Evolutionary conservation across 35 echinoderm and acorn worm species (phyloP), one percentile per base, ranked within the genome.

Genomic region (Stichopus chloronotus): DNA sequence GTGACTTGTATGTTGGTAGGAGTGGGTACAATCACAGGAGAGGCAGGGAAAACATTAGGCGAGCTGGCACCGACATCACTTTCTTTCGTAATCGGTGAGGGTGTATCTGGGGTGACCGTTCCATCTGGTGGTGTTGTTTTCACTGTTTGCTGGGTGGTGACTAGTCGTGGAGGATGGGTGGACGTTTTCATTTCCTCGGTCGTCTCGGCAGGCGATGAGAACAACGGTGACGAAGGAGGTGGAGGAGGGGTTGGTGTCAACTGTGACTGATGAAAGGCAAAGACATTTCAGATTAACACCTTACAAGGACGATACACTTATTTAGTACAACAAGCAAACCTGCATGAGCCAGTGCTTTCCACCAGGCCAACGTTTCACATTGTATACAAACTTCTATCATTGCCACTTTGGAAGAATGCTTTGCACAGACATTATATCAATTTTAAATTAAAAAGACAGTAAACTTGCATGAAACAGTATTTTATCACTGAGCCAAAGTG

Each of bases 171-270:
- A 8, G 14, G 8, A 4, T 61, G 59, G 59, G 59, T 8, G 59
- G 14, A 61, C 59, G 8, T 61, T 61, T 61, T 14, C 14, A 14
- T 8, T 61, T 4, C 8, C 1, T 61, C 59, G 8, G 59, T 14
- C 14, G 59, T 61, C 8, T 74, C 69, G 22, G 22, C 22, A 16
- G 82, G 57, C 7, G 82, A 85, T n/a, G 24, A 19, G 57, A 85
- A 85, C 82, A 85, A 58, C 12, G 82, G 82, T 23, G 55, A 58
- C 58, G 82, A 85, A 22, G 82, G 82, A 58, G 82, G 82, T 14
- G 82, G 82, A 9, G 82, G 82, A 20, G 82, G 82, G 21, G 82
- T 85, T 21, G 82, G 82, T 7, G 55, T 58, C n/a, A 85, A 58
- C 82, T 85, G 82, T 23, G n/a, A 78, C 9, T 3, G 72, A 56